These are phyloP conservation scores for Papilio protenor DNA, from an alignment of 2,888 invertebrate species.

Conservation along the genomic window DNA sequence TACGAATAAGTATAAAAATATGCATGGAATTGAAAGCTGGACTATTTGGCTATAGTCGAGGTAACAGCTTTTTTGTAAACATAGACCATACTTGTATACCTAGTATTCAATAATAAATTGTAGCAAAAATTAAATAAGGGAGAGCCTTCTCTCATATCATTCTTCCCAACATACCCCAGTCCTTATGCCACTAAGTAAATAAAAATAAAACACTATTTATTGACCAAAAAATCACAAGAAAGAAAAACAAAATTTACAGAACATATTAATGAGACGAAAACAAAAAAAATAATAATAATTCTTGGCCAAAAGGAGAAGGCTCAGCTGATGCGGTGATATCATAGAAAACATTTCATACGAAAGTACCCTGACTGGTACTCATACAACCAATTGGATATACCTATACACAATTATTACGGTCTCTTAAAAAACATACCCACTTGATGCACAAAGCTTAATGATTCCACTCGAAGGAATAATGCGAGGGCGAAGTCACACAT, in stretches of 20 bases:
- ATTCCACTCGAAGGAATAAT: conserved; percentile 56
- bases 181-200: no score
- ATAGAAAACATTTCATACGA: background rate
- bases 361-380: background rate
- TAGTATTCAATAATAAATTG: background rate
- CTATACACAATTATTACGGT: conserved; percentile 42
- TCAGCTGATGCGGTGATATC: no score
- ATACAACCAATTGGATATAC: conserved; percentile 32
- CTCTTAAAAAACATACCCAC: conserved; percentile 48
- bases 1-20: background rate
- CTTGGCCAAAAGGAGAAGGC: no score
- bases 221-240: no score
- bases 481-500: conserved; percentile 61
- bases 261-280: no score
- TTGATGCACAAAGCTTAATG: conserved; percentile 64
- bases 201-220: no score
- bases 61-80: background rate
- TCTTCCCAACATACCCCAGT: no score
- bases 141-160: no score
- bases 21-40: background rate
- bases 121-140: no score
- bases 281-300: no score
- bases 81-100: background rate
- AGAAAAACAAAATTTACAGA: no score
- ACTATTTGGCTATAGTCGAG: background rate